Conservation (phyloP, 2,888 invertebrate genomes). For the Beris chalybata region DNA sequence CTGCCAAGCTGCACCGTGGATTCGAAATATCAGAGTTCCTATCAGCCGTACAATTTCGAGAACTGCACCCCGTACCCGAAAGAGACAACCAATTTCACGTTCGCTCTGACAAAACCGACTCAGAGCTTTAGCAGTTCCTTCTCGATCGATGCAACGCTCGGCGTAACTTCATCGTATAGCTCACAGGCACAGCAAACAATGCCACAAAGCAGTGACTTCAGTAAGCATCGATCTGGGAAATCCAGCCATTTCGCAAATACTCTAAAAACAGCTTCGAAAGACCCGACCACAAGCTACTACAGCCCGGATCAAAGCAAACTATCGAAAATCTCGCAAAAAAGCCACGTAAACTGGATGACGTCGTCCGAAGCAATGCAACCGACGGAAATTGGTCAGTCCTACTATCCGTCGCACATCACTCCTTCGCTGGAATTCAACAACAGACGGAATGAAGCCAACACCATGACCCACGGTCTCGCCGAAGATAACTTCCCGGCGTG, state of each 20-base stretch:
- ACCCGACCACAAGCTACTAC: constrained; percentile 32
- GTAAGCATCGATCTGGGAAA: too few species aligned
- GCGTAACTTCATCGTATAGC: not conserved
- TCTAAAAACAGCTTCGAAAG: not conserved
- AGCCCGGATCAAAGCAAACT: constrained; percentile 39
- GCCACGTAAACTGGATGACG: constrained; percentile 44
- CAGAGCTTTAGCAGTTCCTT: constrained; percentile 30
- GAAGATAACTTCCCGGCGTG: constrained; percentile 60
- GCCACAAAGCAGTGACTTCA: not conserved
- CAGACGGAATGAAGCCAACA: not conserved
- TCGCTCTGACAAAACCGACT: constrained; percentile 39
- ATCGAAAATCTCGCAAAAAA: constrained; percentile 33
- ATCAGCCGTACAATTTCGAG: constrained; percentile 10
- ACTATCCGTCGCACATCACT: constrained; percentile 10
- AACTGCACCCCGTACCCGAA: constrained; percentile 36
- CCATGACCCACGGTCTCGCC: constrained; percentile 42
- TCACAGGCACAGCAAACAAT: not conserved
- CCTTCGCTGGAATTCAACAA: constrained; percentile 1
- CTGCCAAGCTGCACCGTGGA: constrained; percentile 5
- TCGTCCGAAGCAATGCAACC: constrained; percentile 5
- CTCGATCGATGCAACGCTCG: constrained; percentile 36
- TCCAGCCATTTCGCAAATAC: not conserved
- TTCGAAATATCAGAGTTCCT: constrained; percentile 6
- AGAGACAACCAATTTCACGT: constrained; percentile 35
- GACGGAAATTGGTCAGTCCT: not conserved